Percentiles rank a stretch among this genome's conserved stretches.
phyloP scores from a whole-genome alignment of 2,888 invertebrate species.

The Drosophila mimetica region DNA sequence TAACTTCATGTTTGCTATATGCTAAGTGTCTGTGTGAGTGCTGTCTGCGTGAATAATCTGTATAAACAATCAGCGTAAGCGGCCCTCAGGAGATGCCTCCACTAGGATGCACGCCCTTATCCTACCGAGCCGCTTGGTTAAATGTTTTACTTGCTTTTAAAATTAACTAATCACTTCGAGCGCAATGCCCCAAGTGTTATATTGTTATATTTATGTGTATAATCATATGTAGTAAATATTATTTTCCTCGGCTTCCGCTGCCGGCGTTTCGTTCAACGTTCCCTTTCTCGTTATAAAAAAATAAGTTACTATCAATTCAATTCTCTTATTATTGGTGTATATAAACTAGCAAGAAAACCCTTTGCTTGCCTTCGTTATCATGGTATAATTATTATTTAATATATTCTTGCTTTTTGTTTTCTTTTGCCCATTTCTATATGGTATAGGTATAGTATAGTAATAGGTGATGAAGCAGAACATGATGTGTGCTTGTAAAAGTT shows the following conservation, averaged over 20 bases:
- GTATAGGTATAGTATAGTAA: slow-evolving; percentile 63
- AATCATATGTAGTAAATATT: slow-evolving; percentile 57
- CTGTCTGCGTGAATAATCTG: slow-evolving; percentile 34
- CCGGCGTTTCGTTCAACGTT: slow-evolving; percentile 39
- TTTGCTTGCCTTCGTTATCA: slow-evolving; percentile 37
- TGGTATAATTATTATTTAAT: slow-evolving; percentile 46
- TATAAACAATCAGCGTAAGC: slow-evolving; percentile 26
- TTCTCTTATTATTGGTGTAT: slow-evolving; percentile 60
- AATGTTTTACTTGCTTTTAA: slow-evolving; percentile 65
- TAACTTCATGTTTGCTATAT: slow-evolving; percentile 55
- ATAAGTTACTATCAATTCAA: slow-evolving; percentile 71
- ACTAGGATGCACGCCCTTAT: slow-evolving; percentile 5
- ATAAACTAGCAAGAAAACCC: slow-evolving; percentile 54
- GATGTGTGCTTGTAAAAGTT: slow-evolving; percentile 57
- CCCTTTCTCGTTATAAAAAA: slow-evolving; percentile 53
- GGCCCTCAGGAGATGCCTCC: slow-evolving; percentile 1
- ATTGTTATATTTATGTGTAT: slow-evolving; percentile 49
- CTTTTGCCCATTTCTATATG: slow-evolving; percentile 59
- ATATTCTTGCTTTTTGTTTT: slow-evolving; percentile 46
- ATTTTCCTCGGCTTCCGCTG: slow-evolving; percentile 41
- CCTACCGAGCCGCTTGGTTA: slow-evolving; percentile 43
- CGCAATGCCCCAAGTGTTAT: slow-evolving; percentile 57
- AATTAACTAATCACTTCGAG: slow-evolving; percentile 72
- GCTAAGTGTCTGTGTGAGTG: slow-evolving; percentile 46
- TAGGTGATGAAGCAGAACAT: slow-evolving; percentile 68